A percentile compares a stretch with the other conserved stretches of the same genome.
phyloP scores from a whole-genome alignment of 2,888 invertebrate species.

The Drosophila nr. perissopoda region DNA sequence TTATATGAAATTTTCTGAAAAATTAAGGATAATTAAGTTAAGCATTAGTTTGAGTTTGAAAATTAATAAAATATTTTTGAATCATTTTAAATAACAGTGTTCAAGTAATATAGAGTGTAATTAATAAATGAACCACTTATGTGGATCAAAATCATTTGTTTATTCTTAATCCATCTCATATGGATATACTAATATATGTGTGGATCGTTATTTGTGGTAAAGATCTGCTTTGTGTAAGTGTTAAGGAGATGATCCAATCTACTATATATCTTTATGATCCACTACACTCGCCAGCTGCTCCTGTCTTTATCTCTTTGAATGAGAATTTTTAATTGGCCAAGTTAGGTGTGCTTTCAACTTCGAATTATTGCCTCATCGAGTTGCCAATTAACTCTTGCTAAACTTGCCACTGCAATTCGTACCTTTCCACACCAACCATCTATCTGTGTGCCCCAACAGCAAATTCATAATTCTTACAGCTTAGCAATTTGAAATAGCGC shows the following conservation, averaged over 20 bases:
- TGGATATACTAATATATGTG: too few species aligned
- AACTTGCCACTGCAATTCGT: neutral
- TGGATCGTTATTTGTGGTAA: too few species aligned
- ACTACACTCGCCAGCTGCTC: neutral
- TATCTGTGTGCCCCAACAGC: slow-evolving; percentile 6
- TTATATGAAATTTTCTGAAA: neutral
- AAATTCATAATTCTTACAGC: slow-evolving; percentile 40
- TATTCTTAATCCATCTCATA: too few species aligned
- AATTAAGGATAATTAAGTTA: neutral
- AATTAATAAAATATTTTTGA: too few species aligned
- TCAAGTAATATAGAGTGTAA: too few species aligned
- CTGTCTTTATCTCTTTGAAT: neutral
- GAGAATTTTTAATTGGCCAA: neutral
- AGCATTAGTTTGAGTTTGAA: neutral
- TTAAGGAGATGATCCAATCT: neutral
- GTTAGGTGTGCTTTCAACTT: neutral
- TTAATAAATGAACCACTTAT: neutral
- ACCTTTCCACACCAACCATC: slow-evolving; percentile 5
- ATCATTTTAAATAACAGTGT: too few species aligned
- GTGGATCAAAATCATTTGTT: too few species aligned
- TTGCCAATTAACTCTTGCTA: neutral
- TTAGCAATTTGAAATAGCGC: slow-evolving; percentile 17
- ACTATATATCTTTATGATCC: neutral
- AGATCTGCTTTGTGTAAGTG: neutral
- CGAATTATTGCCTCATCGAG: neutral